Evolutionary conservation across 2,888 invertebrate genomes (phyloP).

Genomic region (Hyposoter dolosus): DNA sequence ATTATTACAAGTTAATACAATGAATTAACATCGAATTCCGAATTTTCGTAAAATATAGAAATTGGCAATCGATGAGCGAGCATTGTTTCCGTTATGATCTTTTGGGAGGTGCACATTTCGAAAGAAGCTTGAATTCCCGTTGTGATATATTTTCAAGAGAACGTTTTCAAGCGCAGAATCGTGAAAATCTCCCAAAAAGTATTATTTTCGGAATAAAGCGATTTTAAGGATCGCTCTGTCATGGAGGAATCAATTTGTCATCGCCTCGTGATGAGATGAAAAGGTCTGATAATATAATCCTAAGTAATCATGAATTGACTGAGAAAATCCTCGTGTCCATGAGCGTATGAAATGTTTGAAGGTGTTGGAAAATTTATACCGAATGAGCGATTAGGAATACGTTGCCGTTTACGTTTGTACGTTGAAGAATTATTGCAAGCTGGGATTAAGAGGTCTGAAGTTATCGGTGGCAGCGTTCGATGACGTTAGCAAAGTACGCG

Average conservation of each 20-base stretch:
- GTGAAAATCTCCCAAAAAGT: not conserved
- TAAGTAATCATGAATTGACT: not conserved
- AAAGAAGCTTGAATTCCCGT: not conserved
- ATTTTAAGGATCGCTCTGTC: not conserved
- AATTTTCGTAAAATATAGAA: not conserved
- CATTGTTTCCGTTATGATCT: not conserved
- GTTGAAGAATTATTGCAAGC: slow-evolving; percentile 32
- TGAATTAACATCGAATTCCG: not conserved
- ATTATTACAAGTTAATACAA: not conserved
- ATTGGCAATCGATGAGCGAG: not conserved
- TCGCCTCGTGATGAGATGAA: not conserved
- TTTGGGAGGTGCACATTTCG: not conserved
- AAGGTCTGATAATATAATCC: not conserved
- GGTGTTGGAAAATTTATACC: slow-evolving; percentile 39
- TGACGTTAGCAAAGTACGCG: slow-evolving; percentile 15
- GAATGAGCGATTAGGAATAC: slow-evolving; percentile 5
- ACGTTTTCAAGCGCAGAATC: not conserved
- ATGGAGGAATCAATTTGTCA: not conserved
- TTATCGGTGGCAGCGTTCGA: slow-evolving; percentile 38
- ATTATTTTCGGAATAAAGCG: not conserved
- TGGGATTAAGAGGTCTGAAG: not conserved
- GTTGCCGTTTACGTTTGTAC: slow-evolving; percentile 13
- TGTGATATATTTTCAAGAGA: not conserved
- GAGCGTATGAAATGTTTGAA: not conserved
- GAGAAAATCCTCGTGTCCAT: not conserved